Base-by-base conservation (phyloP, 2,113 vertebrate species). In the Sphaerodactylus townsendi region DNA sequence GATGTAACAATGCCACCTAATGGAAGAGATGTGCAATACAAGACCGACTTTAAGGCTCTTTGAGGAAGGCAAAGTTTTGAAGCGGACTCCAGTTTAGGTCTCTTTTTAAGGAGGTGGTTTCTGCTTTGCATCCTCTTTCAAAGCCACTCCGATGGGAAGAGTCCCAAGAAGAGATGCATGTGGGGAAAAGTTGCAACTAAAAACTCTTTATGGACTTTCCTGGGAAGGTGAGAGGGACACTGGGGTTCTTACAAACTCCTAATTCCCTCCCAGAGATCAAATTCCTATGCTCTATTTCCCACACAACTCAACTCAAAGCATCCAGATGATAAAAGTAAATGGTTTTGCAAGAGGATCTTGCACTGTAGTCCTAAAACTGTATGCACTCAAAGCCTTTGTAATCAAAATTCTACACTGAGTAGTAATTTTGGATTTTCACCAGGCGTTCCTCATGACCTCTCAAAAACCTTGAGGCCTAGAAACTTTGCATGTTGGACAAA, bases 1-100 rank as follows among this genome's bases (percentile, higher is more conserved):
- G 89, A 23, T 82, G 83, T 90, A 93, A 95, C 82, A 88, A 53
- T 84, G 77, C 92, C 93, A 93, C 66, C 92, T 94, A 89, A 85
- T 92, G 91, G 94, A 85, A 91, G 10, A 59, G 17, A 5, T 23
- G 30, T 48, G 25, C 89, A 82, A 87, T 30, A 30, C 33, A 2
- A 64, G 64, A 87, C 87, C 83, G 79, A 70, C 30, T 35, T 77
- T 59, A 28, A 46, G 35, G 17, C 64, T 5, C 1, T 69, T 23
- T 4, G 11, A 19, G n/a, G 28, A 74, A 35, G 19, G 13, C 53
- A 66, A 79, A 46, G 30, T 2, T 13, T 14, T 33, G 15, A 28
- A 1, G 19, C 35, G 23, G 48, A 76, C 7, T 14, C 53, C 5
- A 14, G n/a, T 75, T 50, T 28, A 41, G 21, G 39, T 9, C 23